Percentiles rank a stretch among this genome's conserved stretches.
Evolutionary conservation across 2,113 vertebrate species (phyloP).

Genomic region (Nesospiza acunhae): DNA sequence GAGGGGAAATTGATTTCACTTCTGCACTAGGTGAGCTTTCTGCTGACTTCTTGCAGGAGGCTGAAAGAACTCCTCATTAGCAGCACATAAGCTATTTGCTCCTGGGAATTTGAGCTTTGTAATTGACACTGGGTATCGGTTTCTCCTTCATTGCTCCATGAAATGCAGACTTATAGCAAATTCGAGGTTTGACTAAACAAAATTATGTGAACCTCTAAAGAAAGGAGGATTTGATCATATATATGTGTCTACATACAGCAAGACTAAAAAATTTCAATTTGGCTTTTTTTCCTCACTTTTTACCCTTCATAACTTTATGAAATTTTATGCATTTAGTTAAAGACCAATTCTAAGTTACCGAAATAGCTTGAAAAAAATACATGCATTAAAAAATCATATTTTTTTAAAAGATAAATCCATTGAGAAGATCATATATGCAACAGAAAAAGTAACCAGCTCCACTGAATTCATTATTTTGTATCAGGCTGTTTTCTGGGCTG

Average conservation of each 20-base stretch:
- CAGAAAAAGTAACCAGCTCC: background rate
- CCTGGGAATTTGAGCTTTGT: background rate
- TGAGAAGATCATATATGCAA: background rate
- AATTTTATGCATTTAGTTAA: background rate
- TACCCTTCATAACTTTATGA: background rate
- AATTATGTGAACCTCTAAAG: background rate
- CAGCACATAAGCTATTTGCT: background rate
- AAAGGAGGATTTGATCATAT: background rate
- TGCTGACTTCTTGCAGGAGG: background rate
- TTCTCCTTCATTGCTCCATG: background rate
- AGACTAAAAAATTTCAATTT: background rate
- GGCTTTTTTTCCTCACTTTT: background rate
- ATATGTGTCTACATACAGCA: background rate
- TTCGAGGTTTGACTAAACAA: background rate
- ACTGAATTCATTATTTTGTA: background rate
- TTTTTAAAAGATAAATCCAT: background rate
- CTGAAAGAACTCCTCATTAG: background rate
- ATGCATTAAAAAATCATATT: background rate
- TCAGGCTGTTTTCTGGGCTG: background rate
- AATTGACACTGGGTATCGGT: background rate
- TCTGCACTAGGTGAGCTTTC: background rate
- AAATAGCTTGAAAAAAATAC: background rate
- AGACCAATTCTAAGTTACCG: background rate
- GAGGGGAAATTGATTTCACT: background rate
- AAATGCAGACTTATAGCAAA: background rate